phyloP scores from a whole-genome alignment of 2,888 invertebrate genomes.

The Bhutanitis thaidina region DNA sequence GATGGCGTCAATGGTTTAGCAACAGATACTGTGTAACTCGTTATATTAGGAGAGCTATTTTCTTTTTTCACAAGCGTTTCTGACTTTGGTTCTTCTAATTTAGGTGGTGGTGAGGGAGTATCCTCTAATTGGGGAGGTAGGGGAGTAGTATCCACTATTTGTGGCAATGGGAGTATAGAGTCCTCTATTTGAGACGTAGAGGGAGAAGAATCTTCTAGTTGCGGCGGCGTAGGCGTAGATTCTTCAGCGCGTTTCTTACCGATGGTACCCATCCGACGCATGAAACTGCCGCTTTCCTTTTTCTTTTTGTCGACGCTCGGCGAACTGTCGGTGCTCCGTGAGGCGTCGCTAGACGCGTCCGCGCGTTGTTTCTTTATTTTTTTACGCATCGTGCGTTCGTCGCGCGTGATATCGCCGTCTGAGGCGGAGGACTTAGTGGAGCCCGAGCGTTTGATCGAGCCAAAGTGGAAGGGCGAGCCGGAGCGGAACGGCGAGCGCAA shows the following conservation, averaged over 20 bases:
- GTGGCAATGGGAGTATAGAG: slow-evolving; percentile 26
- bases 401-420: slow-evolving; percentile 71
- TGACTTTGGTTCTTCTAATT: slow-evolving; percentile 1
- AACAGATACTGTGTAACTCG: slow-evolving; percentile 4
- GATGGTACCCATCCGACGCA: slow-evolving; percentile 67
- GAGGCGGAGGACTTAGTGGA: slow-evolving; percentile 68
- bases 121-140: slow-evolving; percentile 2
- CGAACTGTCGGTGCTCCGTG: slow-evolving; percentile 57
- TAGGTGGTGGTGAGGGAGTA: background rate
- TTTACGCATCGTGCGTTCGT: slow-evolving; percentile 75
- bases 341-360: slow-evolving; percentile 43
- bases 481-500: slow-evolving; percentile 73
- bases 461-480: slow-evolving; percentile 76
- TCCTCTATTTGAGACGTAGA: slow-evolving; percentile 26
- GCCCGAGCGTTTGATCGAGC: slow-evolving; percentile 65
- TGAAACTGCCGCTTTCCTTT: slow-evolving; percentile 51
- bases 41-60: background rate
- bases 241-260: slow-evolving; percentile 56
- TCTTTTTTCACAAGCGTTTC: background rate
- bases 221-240: slow-evolving; percentile 35
- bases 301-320: slow-evolving; percentile 62
- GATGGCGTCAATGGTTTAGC: slow-evolving; percentile 29
- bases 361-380: slow-evolving; percentile 71
- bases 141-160: slow-evolving; percentile 17
- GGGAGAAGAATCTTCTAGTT: slow-evolving; percentile 31